phyloP scores from a whole-genome alignment of 2,888 invertebrate species.

The Gandaritis pyraliata region DNA sequence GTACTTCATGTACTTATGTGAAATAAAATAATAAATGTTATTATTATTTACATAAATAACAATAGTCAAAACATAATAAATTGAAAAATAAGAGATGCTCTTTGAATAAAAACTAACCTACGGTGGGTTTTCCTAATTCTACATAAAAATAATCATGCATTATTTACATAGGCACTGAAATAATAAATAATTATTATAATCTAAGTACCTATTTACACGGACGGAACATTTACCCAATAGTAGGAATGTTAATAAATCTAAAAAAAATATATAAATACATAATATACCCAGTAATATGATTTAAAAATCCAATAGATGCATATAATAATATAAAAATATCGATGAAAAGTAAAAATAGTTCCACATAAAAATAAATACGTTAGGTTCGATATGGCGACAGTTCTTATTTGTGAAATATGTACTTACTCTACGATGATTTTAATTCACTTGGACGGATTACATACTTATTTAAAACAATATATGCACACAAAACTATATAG shows the following conservation, averaged over 20 bases:
- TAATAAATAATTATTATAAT: constrained; percentile 17
- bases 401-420: background rate
- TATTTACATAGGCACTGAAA: constrained; percentile 37
- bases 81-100: background rate
- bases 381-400: background rate
- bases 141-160: constrained; percentile 20
- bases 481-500: background rate
- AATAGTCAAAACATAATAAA: background rate
- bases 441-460: constrained; percentile 17
- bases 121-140: constrained; percentile 32
- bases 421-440: background rate
- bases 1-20: background rate
- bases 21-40: background rate
- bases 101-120: constrained; percentile 19
- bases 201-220: constrained; percentile 34
- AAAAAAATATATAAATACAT: background rate
- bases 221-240: constrained; percentile 26
- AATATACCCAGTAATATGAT: background rate
- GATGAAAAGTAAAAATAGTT: background rate
- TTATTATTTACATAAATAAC: too few relatives aligned
- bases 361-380: background rate
- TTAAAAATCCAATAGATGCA: background rate
- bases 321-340: background rate
- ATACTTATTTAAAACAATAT: background rate
- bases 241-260: constrained; percentile 10